Evolutionary conservation across 2,888 invertebrate species (phyloP).

Genomic region (Andrena dorsata): DNA sequence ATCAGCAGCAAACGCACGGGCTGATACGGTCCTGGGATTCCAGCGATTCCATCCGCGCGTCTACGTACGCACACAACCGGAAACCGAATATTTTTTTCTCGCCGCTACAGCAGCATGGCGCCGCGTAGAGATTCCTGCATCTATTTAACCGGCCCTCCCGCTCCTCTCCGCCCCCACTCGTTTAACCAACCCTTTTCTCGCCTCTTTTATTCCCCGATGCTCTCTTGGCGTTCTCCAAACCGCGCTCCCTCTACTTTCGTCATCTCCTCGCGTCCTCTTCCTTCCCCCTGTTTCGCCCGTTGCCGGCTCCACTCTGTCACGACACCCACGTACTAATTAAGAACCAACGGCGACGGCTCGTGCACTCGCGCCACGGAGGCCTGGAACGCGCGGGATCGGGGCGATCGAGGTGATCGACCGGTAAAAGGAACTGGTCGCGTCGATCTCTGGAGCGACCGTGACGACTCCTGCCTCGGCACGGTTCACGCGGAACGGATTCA

Average conservation of each 20-base stretch:
- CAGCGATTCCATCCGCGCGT: slow-evolving; percentile 28
- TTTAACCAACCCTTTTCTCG: slow-evolving; percentile 56
- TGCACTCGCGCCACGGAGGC: slow-evolving; percentile 28
- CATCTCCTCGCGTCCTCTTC: slow-evolving; percentile 34
- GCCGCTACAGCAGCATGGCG: slow-evolving; percentile 76
- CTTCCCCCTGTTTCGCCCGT: slow-evolving; percentile 20
- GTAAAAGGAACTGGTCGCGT: slow-evolving; percentile 65
- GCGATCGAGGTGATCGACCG: slow-evolving; percentile 69
- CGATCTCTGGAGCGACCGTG: slow-evolving; percentile 61
- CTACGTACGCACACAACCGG: slow-evolving; percentile 24
- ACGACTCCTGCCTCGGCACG: slow-evolving; percentile 16
- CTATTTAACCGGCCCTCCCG: slow-evolving; percentile 76
- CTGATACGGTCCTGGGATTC: slow-evolving; percentile 64
- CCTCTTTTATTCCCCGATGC: slow-evolving; percentile 58
- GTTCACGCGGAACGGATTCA: slow-evolving; percentile 19
- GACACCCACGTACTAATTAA: slow-evolving; percentile 71
- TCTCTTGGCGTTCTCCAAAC: slow-evolving; percentile 45
- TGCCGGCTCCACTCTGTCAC: slow-evolving; percentile 38
- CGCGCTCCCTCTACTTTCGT: slow-evolving; percentile 59
- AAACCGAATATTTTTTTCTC: slow-evolving; percentile 63
- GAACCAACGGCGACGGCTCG: slow-evolving; percentile 25
- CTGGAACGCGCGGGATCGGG: slow-evolving; percentile 25
- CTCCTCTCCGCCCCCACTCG: slow-evolving; percentile 48
- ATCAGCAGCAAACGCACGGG: slow-evolving; percentile 14
- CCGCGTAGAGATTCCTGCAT: slow-evolving; percentile 83